A percentile compares a stretch with the other conserved stretches of the same genome.
Conservation (phyloP, 2,888 invertebrate species). For the Crossocerus cetratus region DNA sequence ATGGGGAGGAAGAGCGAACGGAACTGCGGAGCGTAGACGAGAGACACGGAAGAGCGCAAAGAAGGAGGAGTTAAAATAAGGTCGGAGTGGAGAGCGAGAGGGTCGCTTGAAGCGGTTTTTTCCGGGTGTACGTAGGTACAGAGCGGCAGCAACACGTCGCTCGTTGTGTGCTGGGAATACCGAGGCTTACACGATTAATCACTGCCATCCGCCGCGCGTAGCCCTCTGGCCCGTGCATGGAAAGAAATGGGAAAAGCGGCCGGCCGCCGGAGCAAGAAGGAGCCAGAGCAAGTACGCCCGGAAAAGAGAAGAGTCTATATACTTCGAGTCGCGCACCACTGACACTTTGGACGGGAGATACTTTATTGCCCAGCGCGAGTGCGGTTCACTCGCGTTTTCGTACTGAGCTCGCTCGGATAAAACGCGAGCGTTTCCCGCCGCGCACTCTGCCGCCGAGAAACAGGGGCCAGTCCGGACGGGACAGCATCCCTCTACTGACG, state of each 20-base stretch:
- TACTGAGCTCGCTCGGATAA: slow-evolving; percentile 58
- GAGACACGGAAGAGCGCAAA: neutral
- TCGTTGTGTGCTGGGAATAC: slow-evolving; percentile 59
- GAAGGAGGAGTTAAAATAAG: slow-evolving; percentile 36
- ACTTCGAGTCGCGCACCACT: slow-evolving; percentile 59
- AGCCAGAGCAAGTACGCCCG: slow-evolving; percentile 1
- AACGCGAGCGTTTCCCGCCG: slow-evolving; percentile 57
- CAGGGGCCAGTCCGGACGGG: too few species aligned
- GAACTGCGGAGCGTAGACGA: neutral
- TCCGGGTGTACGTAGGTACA: slow-evolving; percentile 50
- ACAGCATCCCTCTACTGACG: too few species aligned
- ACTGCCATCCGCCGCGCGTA: slow-evolving; percentile 56
- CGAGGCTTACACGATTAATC: slow-evolving; percentile 65
- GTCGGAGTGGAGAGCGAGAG: slow-evolving; percentile 30
- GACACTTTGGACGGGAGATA: slow-evolving; percentile 62
- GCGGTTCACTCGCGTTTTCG: slow-evolving; percentile 60
- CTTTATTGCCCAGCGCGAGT: slow-evolving; percentile 59
- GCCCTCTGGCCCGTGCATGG: slow-evolving; percentile 38
- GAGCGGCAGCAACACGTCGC: slow-evolving; percentile 58
- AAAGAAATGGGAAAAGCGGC: slow-evolving; percentile 52
- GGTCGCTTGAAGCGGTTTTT: slow-evolving; percentile 52
- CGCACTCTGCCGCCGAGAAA: neutral
- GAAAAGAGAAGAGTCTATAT: slow-evolving; percentile 45
- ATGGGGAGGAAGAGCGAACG: slow-evolving; percentile 5
- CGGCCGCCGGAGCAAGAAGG: slow-evolving; percentile 25